These are phyloP conservation scores for Gobiocypris rarus DNA, from an alignment of 2,113 vertebrate species.

Conservation along the genomic window DNA sequence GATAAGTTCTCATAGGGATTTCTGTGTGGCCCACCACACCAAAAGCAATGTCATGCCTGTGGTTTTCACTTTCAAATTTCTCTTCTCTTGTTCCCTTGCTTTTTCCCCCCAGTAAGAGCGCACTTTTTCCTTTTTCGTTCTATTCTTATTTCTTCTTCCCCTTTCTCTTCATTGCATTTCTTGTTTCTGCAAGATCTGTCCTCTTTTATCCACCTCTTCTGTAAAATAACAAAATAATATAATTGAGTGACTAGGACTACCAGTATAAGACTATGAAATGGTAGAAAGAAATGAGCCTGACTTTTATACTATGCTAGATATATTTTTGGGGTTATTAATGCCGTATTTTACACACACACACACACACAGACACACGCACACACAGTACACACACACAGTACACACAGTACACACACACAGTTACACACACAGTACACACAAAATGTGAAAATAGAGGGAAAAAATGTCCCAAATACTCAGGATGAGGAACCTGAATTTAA, in stretches of 20 bases:
- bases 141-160: neutral
- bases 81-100: neutral
- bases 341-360: neutral
- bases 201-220: neutral
- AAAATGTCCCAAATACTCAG: neutral
- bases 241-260: neutral
- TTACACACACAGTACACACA: too few relatives aligned
- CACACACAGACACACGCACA: too few relatives aligned
- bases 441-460: neutral
- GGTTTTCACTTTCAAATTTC: conserved; percentile 13
- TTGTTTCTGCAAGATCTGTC: neutral
- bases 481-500: neutral
- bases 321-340: neutral
- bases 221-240: too few relatives aligned
- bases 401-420: too few relatives aligned
- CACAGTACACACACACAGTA: too few relatives aligned
- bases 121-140: neutral
- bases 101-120: neutral
- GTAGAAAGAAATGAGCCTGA: neutral
- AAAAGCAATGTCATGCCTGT: conserved; percentile 14
- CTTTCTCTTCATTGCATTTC: neutral
- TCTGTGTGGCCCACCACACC: conserved; percentile 37
- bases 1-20: conserved; percentile 29
- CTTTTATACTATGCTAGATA: neutral
- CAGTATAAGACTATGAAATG: neutral